Conservation (phyloP, 2,888 invertebrate genomes). For the Pristionchus arcanus region DNA sequence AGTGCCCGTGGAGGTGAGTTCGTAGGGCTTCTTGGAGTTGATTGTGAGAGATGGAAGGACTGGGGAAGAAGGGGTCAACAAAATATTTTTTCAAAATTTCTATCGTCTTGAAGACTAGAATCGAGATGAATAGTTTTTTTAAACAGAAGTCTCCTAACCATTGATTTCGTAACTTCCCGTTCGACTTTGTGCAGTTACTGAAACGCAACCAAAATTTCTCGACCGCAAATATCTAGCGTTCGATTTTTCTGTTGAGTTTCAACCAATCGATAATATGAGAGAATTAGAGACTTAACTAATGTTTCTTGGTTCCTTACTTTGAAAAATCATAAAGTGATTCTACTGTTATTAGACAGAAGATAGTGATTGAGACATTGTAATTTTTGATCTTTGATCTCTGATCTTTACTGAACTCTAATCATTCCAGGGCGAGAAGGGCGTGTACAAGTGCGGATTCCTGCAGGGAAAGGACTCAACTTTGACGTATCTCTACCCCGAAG, state of each 20-base stretch:
- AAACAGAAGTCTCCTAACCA: not conserved
- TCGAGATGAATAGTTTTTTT: not conserved
- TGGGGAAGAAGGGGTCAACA: not conserved
- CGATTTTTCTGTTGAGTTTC: too few relatives aligned
- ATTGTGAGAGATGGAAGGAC: not conserved
- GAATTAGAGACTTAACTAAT: too few relatives aligned
- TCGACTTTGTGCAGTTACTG: not conserved
- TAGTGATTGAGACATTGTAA: too few relatives aligned
- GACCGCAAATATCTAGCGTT: too few relatives aligned
- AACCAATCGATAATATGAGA: not conserved
- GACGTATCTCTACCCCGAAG: conserved; percentile 70
- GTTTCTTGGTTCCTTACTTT: too few relatives aligned
- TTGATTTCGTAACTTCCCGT: not conserved
- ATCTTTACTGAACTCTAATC: not conserved
- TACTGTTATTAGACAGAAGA: too few relatives aligned
- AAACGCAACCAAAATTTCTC: too few relatives aligned
- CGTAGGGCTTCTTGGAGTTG: too few relatives aligned
- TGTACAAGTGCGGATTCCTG: conserved; percentile 74
- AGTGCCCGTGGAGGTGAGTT: conserved; percentile 57
- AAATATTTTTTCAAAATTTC: not conserved
- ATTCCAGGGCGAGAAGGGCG: conserved; percentile 70
- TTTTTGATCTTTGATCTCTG: not conserved
- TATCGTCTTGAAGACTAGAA: not conserved
- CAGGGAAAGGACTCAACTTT: conserved; percentile 64
- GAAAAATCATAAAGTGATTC: too few relatives aligned